These are phyloP conservation scores for Archips crataeganus DNA, from an alignment of 2,888 invertebrate species.

Conservation along the genomic window DNA sequence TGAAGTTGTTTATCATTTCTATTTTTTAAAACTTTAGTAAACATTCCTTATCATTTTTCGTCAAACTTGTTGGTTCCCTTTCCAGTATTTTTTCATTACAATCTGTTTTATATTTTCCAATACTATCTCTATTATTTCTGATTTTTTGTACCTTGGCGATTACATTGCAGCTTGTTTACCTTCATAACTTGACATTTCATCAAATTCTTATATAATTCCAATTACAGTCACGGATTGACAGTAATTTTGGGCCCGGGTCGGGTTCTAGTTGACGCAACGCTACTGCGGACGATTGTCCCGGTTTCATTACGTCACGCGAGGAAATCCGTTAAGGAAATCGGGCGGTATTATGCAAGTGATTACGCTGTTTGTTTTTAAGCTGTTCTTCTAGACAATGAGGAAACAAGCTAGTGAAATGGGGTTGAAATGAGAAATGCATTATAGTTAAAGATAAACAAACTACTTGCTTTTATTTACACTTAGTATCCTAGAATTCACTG, in stretches of 20 bases:
- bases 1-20: too few species aligned
- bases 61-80: too few species aligned
- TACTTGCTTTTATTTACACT: neutral
- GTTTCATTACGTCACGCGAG: slow-evolving; percentile 49
- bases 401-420: neutral
- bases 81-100: neutral
- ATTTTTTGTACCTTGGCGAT: neutral
- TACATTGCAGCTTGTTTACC: neutral
- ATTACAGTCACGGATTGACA: neutral
- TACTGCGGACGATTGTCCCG: slow-evolving; percentile 19
- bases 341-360: slow-evolving; percentile 58
- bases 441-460: neutral
- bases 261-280: slow-evolving; percentile 20
- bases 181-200: neutral
- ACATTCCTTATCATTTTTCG: neutral
- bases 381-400: neutral
- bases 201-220: neutral
- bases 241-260: neutral
- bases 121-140: too few species aligned
- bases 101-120: neutral
- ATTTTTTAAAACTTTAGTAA: neutral
- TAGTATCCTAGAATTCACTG: neutral
- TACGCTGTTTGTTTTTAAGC: slow-evolving; percentile 26
- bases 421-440: neutral
- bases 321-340: slow-evolving; percentile 68